A percentile compares a stretch with the other conserved stretches of the same genome.
Evolutionary conservation across 2,888 invertebrate species (phyloP).

Genomic region (Aphodius granarius): DNA sequence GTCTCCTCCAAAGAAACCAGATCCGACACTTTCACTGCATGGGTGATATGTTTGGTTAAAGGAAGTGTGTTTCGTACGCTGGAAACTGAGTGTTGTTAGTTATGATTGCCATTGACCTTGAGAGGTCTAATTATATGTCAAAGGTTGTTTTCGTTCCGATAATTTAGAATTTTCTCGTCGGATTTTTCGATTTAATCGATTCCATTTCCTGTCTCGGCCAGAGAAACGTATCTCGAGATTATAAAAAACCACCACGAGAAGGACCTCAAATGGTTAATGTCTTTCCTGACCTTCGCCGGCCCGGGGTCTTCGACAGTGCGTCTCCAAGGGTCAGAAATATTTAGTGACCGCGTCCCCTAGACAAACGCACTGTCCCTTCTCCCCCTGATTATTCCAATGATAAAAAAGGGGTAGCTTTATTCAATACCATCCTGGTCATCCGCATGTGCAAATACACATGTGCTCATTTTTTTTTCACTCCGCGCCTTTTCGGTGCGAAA

Average conservation of each 20-base stretch:
- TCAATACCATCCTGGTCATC: constrained; percentile 24
- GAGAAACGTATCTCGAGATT: neutral
- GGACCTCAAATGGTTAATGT: constrained; percentile 3
- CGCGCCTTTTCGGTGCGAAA: constrained; percentile 17
- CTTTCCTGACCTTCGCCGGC: constrained; percentile 2
- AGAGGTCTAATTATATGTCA: neutral
- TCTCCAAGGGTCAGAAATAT: constrained; percentile 3
- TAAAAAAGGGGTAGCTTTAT: constrained; percentile 24
- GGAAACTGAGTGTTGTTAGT: neutral
- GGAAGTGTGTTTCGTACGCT: constrained; percentile 1
- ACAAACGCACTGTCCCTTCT: constrained; percentile 11
- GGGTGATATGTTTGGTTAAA: neutral
- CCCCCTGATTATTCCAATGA: constrained; percentile 18
- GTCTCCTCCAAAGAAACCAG: constrained; percentile 6
- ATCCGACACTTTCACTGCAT: neutral
- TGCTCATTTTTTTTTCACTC: neutral
- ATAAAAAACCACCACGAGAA: neutral
- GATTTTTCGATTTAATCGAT: constrained; percentile 1
- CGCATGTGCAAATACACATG: constrained; percentile 14
- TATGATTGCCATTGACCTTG: neutral
- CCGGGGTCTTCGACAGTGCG: neutral
- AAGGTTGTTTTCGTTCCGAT: neutral
- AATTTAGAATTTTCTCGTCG: constrained; percentile 3
- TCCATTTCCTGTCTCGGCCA: neutral
- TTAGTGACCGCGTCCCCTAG: neutral